Conservation (phyloP, 2,888 invertebrate genomes). For the Apocheima hispidaria region DNA sequence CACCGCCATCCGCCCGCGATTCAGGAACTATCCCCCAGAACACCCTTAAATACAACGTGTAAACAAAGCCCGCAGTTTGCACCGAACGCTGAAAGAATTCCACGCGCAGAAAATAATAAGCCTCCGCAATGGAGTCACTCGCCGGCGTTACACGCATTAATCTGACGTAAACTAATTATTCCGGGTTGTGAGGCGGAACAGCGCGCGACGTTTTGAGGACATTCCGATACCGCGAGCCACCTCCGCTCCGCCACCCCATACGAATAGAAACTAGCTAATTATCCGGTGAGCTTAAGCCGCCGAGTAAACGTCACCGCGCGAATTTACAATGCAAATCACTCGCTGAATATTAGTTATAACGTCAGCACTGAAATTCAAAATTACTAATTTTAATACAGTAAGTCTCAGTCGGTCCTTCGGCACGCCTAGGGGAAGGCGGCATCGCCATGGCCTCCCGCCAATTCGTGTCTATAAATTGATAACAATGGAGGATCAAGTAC, state of each 20-base stretch:
- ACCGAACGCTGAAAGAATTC: conserved; percentile 50
- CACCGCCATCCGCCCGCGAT: conserved; percentile 76
- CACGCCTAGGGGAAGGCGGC: conserved; percentile 77
- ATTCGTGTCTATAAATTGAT: conserved; percentile 60
- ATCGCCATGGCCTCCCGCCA: conserved; percentile 68
- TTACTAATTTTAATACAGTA: conserved; percentile 84
- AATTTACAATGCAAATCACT: conserved; percentile 86
- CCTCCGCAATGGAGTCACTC: conserved; percentile 52
- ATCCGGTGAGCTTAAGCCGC: conserved; percentile 80
- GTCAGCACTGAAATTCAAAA: conserved; percentile 83
- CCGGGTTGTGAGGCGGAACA: conserved; percentile 43
- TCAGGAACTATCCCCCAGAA: conserved; percentile 74
- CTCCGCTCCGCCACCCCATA: conserved; percentile 56
- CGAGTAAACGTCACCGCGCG: conserved; percentile 77
- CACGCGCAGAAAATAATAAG: conserved; percentile 54
- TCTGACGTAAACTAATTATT: conserved; percentile 59
- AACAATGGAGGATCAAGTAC: conserved; percentile 80
- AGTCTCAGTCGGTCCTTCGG: conserved; percentile 81
- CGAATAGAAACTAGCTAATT: conserved; percentile 86
- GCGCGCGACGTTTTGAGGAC: conserved; percentile 69
- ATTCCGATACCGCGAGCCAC: conserved; percentile 61
- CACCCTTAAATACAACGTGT: conserved; percentile 64
- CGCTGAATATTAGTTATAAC: conserved; percentile 84
- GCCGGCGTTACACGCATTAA: conserved; percentile 55
- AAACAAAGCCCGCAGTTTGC: conserved; percentile 67